Conservation (phyloP, 2,113 vertebrate genomes). For the Ceuthmochares aereus region DNA sequence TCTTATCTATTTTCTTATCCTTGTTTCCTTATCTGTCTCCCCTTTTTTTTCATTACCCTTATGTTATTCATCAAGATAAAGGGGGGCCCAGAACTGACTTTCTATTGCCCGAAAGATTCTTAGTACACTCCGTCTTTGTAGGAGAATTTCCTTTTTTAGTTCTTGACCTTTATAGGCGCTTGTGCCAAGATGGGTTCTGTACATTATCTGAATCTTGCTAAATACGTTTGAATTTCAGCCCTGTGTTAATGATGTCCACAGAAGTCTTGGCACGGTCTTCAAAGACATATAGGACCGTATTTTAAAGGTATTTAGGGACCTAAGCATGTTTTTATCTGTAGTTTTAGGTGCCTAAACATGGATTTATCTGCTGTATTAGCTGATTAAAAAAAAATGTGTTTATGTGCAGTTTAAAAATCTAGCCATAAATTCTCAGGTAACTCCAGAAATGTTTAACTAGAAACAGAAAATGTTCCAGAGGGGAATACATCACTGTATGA, state of each 20-base stretch:
- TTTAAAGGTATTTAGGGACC: slow-evolving; percentile 69
- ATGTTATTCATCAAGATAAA: slow-evolving; percentile 60
- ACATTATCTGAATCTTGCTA: slow-evolving; percentile 51
- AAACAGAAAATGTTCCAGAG: background rate
- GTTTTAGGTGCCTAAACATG: slow-evolving; percentile 55
- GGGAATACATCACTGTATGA: background rate
- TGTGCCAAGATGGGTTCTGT: slow-evolving; percentile 35
- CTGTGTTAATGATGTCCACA: slow-evolving; percentile 1
- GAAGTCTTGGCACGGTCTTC: slow-evolving; percentile 64
- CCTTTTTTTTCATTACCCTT: slow-evolving; percentile 48
- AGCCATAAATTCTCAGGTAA: slow-evolving; percentile 60
- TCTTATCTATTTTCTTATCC: slow-evolving; percentile 48
- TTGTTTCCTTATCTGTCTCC: slow-evolving; percentile 29
- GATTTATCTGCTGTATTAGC: slow-evolving; percentile 49
- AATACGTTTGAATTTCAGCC: slow-evolving; percentile 39
- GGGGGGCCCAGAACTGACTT: background rate
- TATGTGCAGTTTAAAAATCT: slow-evolving; percentile 33
- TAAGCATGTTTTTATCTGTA: slow-evolving; percentile 61
- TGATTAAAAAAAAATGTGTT: slow-evolving; percentile 54
- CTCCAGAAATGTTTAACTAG: slow-evolving; percentile 4
- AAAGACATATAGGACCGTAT: slow-evolving; percentile 15
- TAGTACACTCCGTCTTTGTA: slow-evolving; percentile 3
- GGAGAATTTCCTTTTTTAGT: slow-evolving; percentile 66
- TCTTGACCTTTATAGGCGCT: slow-evolving; percentile 51
- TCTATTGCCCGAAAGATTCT: slow-evolving; percentile 39